These are phyloP conservation scores for Noctua janthina DNA, from an alignment of 2,888 invertebrate genomes.

Conservation along the genomic window DNA sequence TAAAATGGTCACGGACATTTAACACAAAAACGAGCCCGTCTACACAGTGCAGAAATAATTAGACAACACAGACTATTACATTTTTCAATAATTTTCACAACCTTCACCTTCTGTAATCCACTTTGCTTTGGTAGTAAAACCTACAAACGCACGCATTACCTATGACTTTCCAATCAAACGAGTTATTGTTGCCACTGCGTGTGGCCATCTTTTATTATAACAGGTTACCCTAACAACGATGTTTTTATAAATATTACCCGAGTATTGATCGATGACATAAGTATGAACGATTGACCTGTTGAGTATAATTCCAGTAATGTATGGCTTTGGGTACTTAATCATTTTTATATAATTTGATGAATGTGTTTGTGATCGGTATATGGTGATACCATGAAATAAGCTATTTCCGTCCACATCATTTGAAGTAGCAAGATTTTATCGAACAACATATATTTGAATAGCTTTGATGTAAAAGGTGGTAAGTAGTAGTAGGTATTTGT, in stretches of 20 bases:
- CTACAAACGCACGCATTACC: neutral
- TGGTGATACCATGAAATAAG: neutral
- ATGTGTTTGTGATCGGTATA: neutral
- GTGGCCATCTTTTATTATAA: neutral
- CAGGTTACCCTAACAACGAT: neutral
- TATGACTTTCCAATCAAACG: slow-evolving; percentile 21
- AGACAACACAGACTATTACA: neutral
- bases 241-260: slow-evolving; percentile 1
- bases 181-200: slow-evolving; percentile 7
- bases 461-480: neutral
- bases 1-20: neutral
- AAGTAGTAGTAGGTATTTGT: neutral
- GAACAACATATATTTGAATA: neutral
- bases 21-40: neutral
- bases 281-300: slow-evolving; percentile 46
- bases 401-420: neutral
- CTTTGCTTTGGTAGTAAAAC: neutral
- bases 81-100: neutral
- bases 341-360: slow-evolving; percentile 9
- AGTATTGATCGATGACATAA: slow-evolving; percentile 25
- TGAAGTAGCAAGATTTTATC: neutral
- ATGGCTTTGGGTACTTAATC: neutral
- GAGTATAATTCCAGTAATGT: slow-evolving; percentile 31
- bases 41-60: neutral
- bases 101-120: neutral